Conservation (phyloP, 1,140 invertebrate genomes). For the Apis florea region DNA sequence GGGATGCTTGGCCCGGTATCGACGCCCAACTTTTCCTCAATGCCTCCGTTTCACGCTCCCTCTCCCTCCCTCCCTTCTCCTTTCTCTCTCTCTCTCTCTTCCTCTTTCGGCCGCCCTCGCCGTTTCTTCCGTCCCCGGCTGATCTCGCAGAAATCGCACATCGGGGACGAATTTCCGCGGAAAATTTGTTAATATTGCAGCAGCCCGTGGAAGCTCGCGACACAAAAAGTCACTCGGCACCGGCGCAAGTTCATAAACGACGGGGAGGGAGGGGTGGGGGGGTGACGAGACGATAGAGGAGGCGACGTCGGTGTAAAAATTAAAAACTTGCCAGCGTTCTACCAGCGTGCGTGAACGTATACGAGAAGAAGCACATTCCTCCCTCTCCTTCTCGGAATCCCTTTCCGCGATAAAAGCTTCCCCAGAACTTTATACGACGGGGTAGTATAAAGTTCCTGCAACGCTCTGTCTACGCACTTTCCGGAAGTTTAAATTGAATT, state of each 20-base stretch:
- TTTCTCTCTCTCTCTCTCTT: not conserved
- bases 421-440: slow-evolving; percentile 40
- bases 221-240: slow-evolving; percentile 57
- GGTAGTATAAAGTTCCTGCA: slow-evolving; percentile 42
- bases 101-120: slow-evolving; percentile 28
- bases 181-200: slow-evolving; percentile 67
- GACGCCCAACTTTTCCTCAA: slow-evolving; percentile 55
- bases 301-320: slow-evolving; percentile 55
- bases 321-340: slow-evolving; percentile 60
- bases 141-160: slow-evolving; percentile 63
- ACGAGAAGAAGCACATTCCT: slow-evolving; percentile 39
- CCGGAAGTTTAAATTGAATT: slow-evolving; percentile 65
- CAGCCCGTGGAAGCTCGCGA: slow-evolving; percentile 43
- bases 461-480: slow-evolving; percentile 13
- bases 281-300: not conserved
- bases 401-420: slow-evolving; percentile 28
- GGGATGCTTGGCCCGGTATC: slow-evolving; percentile 33
- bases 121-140: slow-evolving; percentile 32
- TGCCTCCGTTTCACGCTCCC: not conserved
- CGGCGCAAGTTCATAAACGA: slow-evolving; percentile 53
- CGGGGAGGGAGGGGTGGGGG: not conserved
- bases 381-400: not conserved
- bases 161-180: slow-evolving; percentile 59
- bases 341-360: not conserved
- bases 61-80: not conserved